phyloP scores from a whole-genome alignment of 2,888 invertebrate species.

The Habrosyne pyritoides region DNA sequence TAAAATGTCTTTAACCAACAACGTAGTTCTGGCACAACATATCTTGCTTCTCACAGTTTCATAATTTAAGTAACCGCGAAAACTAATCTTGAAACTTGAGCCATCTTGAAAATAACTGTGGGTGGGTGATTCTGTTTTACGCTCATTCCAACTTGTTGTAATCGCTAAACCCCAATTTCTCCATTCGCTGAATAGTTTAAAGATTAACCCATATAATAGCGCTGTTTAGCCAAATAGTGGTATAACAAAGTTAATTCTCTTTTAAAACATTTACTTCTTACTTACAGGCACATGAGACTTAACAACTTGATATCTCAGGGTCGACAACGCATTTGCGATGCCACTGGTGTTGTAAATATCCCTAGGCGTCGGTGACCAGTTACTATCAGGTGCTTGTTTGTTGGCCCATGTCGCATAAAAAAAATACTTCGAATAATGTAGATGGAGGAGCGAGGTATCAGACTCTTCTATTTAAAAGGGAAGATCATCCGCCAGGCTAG shows the following conservation, averaged over 20 bases:
- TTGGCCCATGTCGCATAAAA: too few relatives aligned
- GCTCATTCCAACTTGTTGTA: constrained; percentile 2
- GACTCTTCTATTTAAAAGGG: too few relatives aligned
- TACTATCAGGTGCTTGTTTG: too few relatives aligned
- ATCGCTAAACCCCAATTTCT: constrained; percentile 2
- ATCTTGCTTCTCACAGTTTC: background rate
- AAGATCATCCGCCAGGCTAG: too few relatives aligned
- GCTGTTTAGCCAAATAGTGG: background rate
- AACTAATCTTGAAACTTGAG: background rate
- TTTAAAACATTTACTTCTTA: background rate
- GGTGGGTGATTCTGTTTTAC: constrained; percentile 2
- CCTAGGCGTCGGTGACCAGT: too few relatives aligned
- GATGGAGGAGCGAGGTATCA: too few relatives aligned
- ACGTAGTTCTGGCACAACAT: background rate
- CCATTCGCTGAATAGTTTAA: constrained; percentile 2
- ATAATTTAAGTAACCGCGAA: constrained; percentile 2
- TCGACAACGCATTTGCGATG: too few relatives aligned
- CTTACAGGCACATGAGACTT: too few relatives aligned
- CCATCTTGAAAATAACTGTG: background rate
- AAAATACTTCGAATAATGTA: too few relatives aligned
- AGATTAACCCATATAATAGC: background rate
- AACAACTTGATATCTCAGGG: too few relatives aligned
- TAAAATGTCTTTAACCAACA: background rate
- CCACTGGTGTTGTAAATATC: too few relatives aligned
- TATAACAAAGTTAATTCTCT: background rate